Percentiles rank a stretch among this genome's conserved stretches.
Evolutionary conservation across 2,888 invertebrate genomes (phyloP).

Genomic region (Ichneumoninae sp.): DNA sequence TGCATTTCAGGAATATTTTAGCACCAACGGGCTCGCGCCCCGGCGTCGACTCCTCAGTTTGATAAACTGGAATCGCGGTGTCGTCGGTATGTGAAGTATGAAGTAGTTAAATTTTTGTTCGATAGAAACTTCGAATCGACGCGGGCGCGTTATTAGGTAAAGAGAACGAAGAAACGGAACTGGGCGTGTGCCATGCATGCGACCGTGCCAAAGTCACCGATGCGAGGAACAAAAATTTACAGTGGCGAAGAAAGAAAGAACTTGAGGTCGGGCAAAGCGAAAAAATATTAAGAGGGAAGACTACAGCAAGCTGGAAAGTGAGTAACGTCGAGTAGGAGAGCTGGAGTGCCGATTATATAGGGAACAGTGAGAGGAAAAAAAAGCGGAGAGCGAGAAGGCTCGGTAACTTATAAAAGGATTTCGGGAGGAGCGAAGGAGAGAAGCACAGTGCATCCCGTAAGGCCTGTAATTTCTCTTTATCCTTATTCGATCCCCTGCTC

Average conservation of each 20-base stretch:
- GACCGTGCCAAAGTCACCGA: not conserved
- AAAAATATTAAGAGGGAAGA: conserved; percentile 54
- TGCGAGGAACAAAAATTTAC: conserved; percentile 54
- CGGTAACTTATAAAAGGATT: conserved; percentile 45
- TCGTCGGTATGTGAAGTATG: not conserved
- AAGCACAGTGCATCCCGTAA: conserved; percentile 68
- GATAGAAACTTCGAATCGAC: not conserved
- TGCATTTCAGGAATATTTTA: conserved; percentile 50
- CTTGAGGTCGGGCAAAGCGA: conserved; percentile 37
- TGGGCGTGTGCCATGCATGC: not conserved
- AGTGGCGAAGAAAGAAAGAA: conserved; percentile 46
- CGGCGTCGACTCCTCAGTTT: not conserved
- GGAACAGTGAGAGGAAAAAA: not conserved
- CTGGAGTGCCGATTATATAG: conserved; percentile 49
- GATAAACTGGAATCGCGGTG: not conserved
- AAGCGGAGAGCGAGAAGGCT: conserved; percentile 42
- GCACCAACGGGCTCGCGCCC: conserved; percentile 5
- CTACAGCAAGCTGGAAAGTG: conserved; percentile 57
- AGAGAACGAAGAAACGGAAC: not conserved
- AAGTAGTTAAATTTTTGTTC: not conserved
- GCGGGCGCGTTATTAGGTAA: not conserved
- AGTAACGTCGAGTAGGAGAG: conserved; percentile 67
- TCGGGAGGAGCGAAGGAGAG: conserved; percentile 33
- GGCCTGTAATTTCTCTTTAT: conserved; percentile 79
- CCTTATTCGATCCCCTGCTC: conserved; percentile 69